Percentiles rank a stretch among this genome's conserved stretches.
phyloP scores from a whole-genome alignment of 2,113 vertebrate genomes.

The Boleophthalmus pectinirostris region DNA sequence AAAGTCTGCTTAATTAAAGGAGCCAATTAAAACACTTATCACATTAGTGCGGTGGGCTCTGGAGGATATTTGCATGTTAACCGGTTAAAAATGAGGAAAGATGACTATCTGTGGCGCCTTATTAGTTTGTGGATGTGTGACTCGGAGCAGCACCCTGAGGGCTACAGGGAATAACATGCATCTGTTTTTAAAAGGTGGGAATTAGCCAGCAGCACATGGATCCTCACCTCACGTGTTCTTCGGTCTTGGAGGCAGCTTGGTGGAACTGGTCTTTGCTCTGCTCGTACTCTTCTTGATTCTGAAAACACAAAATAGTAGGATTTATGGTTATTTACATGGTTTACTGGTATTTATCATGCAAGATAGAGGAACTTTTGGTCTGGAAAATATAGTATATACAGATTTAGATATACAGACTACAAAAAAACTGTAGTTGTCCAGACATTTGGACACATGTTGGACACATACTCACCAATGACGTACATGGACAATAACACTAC shows the following conservation, averaged over 20 bases:
- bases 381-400: neutral
- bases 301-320: constrained; percentile 43
- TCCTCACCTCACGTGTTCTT: constrained; percentile 84
- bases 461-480: too few relatives aligned
- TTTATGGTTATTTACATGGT: neutral
- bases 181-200: constrained; percentile 33
- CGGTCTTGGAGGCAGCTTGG: constrained; percentile 81
- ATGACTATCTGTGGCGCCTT: constrained; percentile 50
- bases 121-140: constrained; percentile 34
- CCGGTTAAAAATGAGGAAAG: constrained; percentile 53
- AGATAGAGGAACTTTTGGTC: neutral
- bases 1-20: constrained; percentile 62
- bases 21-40: constrained; percentile 68
- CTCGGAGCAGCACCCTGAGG: constrained; percentile 8
- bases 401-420: too few relatives aligned
- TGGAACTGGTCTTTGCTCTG: constrained; percentile 86
- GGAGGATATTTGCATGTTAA: constrained; percentile 53
- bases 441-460: neutral
- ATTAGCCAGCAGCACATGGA: constrained; percentile 19
- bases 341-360: neutral
- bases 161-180: constrained; percentile 35
- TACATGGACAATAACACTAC: too few relatives aligned
- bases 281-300: constrained; percentile 87
- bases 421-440: too few relatives aligned
- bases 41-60: constrained; percentile 55